Evolutionary conservation across 1,140 invertebrate genomes (phyloP).

Genomic region (Lucilia cuprina): DNA sequence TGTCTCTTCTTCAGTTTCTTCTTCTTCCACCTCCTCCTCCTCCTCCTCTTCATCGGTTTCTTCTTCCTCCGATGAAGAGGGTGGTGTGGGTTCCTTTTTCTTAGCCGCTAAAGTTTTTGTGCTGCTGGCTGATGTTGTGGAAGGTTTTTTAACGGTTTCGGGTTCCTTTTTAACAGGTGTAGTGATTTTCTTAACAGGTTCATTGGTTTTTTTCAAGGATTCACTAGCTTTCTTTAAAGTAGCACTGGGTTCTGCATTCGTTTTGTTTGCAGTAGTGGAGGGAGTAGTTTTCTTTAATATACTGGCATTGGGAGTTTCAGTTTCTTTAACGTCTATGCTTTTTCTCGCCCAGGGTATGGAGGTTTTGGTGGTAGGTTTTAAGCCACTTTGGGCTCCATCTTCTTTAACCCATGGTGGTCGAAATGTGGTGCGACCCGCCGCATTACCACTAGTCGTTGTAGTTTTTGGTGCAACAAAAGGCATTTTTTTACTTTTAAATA

Average conservation of each 20-base stretch:
- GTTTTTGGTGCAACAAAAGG: slow-evolving; percentile 56
- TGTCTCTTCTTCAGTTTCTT: slow-evolving; percentile 45
- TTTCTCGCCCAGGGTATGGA: slow-evolving; percentile 69
- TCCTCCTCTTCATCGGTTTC: slow-evolving; percentile 35
- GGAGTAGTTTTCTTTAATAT: slow-evolving; percentile 28
- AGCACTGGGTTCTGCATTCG: slow-evolving; percentile 41
- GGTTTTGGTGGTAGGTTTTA: slow-evolving; percentile 60
- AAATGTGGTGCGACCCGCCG: slow-evolving; percentile 70
- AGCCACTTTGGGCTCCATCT: slow-evolving; percentile 62
- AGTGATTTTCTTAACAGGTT: slow-evolving; percentile 48
- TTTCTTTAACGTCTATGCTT: slow-evolving; percentile 50
- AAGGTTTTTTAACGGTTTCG: slow-evolving; percentile 41
- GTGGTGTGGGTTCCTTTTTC: slow-evolving; percentile 55
- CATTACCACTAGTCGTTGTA: slow-evolving; percentile 50
- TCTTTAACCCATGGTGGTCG: slow-evolving; percentile 85
- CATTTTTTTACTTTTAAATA: slow-evolving; percentile 40
- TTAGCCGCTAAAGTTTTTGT: slow-evolving; percentile 41
- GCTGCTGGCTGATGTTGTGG: slow-evolving; percentile 34
- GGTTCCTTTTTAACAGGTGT: slow-evolving; percentile 43
- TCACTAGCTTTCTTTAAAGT: slow-evolving; percentile 30
- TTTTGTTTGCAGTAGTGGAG: slow-evolving; percentile 34
- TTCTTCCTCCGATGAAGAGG: slow-evolving; percentile 49
- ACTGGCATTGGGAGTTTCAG: slow-evolving; percentile 40
- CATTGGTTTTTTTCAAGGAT: slow-evolving; percentile 42
- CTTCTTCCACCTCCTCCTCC: slow-evolving; percentile 47